Conservation (phyloP, 1,140 invertebrate genomes). For the Drosophila pachea region DNA sequence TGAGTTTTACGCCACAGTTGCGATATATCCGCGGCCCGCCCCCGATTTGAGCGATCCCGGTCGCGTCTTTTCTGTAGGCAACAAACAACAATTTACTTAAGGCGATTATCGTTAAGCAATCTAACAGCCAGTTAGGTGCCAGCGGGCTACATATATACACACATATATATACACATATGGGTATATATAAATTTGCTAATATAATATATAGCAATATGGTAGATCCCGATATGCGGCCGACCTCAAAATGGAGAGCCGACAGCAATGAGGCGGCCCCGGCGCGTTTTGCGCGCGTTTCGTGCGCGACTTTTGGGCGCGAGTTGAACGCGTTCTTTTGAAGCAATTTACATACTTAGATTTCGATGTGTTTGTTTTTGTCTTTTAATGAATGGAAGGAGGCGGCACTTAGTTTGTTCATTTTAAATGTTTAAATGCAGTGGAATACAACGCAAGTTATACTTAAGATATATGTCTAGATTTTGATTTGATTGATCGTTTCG, state of each 20-base stretch:
- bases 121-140: constrained; percentile 28
- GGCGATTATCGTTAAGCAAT: constrained; percentile 30
- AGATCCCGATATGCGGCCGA: background rate
- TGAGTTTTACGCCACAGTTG: constrained; percentile 90
- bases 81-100: constrained; percentile 25
- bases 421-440: constrained; percentile 24
- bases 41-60: constrained; percentile 85
- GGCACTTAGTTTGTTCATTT: constrained; percentile 47
- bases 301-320: constrained; percentile 16
- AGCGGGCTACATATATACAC: background rate
- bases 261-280: constrained; percentile 8
- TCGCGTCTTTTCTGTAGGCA: constrained; percentile 31
- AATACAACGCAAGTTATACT: constrained; percentile 44
- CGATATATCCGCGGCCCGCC: constrained; percentile 91
- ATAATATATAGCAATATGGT: no score
- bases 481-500: constrained; percentile 41
- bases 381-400: constrained; percentile 13
- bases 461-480: constrained; percentile 49
- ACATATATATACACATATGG: background rate
- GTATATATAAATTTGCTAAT: no score
- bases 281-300: constrained; percentile 32
- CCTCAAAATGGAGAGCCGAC: background rate
- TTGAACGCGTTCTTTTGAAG: constrained; percentile 29
- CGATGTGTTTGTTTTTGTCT: constrained; percentile 13
- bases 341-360: constrained; percentile 14